Conservation (phyloP, 2,113 vertebrate genomes). For the Scytalopus superciliaris region DNA sequence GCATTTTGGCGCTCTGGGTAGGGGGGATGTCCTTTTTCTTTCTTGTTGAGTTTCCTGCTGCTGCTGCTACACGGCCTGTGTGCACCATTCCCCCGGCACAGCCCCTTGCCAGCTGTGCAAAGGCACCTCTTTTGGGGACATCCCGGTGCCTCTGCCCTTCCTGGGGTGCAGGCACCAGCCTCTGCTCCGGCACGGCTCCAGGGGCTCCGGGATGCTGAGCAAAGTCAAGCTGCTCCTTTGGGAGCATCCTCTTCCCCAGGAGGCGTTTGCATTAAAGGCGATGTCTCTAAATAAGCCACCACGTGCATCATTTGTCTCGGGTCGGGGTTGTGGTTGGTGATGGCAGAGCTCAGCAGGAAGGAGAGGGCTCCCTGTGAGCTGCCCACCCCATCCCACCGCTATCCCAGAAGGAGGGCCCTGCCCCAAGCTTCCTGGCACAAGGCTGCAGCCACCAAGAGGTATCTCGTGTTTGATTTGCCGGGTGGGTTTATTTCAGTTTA, state of each 20-base stretch:
- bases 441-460: not conserved
- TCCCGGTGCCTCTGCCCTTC: not conserved
- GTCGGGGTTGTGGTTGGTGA: not conserved
- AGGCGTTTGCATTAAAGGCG: not conserved
- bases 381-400: accelerated
- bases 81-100: not conserved
- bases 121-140: not conserved
- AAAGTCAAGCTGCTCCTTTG: not conserved
- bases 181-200: not conserved
- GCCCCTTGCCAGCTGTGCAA: not conserved
- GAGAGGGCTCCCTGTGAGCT: not conserved
- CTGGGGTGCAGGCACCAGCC: conserved; percentile 16
- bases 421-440: not conserved
- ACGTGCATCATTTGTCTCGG: not conserved
- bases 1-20: not conserved
- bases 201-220: not conserved
- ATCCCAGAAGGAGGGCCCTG: not conserved
- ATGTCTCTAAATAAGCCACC: not conserved
- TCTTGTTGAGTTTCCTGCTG: conserved; percentile 53
- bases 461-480: not conserved
- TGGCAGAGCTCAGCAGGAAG: not conserved
- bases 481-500: not conserved
- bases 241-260: not conserved
- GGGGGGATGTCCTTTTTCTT: not conserved
- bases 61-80: conserved; percentile 69